Evolutionary conservation across 1,140 invertebrate species (phyloP).

Genomic region (Ostrea edulis): DNA sequence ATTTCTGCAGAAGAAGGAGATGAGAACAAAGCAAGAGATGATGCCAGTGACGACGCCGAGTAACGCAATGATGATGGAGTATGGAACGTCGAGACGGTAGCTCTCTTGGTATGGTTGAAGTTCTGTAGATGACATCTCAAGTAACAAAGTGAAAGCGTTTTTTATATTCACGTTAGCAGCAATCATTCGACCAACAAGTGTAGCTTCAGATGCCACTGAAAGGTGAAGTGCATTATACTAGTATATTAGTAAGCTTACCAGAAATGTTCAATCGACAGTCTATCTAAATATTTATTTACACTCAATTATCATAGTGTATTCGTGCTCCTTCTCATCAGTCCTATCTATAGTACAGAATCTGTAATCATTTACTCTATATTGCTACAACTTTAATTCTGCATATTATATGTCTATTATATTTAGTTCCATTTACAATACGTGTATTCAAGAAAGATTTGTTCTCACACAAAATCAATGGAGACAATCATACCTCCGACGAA

Average conservation of each 20-base stretch:
- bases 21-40: neutral
- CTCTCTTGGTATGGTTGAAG: neutral
- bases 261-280: neutral
- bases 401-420: too few relatives aligned
- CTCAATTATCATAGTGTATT: too few relatives aligned
- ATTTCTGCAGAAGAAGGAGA: neutral
- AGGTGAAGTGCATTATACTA: neutral
- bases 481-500: neutral
- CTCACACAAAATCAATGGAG: neutral
- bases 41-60: neutral
- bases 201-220: neutral
- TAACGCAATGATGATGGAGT: neutral
- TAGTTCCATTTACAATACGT: too few relatives aligned
- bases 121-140: neutral
- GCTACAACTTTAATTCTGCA: too few relatives aligned
- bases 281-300: neutral
- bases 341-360: too few relatives aligned
- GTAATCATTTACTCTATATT: too few relatives aligned
- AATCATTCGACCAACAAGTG: neutral
- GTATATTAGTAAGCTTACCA: neutral
- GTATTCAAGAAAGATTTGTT: too few relatives aligned
- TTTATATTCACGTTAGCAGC: neutral
- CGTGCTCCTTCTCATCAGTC: too few relatives aligned
- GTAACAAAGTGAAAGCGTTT: neutral
- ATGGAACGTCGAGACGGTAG: neutral